Evolutionary conservation across 2,797 vertebrate genomes (phyloP), one percentile per base, ranked within the genome.

Genomic region (Syndactyla subalaris): DNA sequence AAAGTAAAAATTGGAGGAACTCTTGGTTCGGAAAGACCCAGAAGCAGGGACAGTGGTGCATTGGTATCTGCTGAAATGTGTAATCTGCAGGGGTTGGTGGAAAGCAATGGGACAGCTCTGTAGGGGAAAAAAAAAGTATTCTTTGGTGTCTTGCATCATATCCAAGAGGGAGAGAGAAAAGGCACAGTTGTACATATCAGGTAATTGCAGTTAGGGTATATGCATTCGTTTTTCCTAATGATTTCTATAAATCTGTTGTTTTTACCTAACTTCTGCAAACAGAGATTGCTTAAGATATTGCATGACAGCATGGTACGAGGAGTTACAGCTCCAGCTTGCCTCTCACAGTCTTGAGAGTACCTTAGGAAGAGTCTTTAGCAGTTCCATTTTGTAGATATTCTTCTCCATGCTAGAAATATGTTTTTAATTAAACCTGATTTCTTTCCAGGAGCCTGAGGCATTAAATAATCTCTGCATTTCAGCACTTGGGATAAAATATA

Each of bases 241-340:
- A 24, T 62, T 87, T 82, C 59, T 85, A 36, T 16, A 52, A 7
- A 62, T 34, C 49, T 34, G 7, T 66, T 58, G 36, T 57, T 75
- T 92, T 73, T 87, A 7, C 68, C 62, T 77, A n/a, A 14, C 39
- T 94, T 93, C 68, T 92, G 29, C 72, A 66, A 82, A 59, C 9
- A 61, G 43, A 90, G 30, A 8, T 67, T 65, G 48, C 49, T 65
- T 88, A 45, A 71, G 34, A 11, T 81, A 13, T 45, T 62, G 21
- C 36, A 27, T 51, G 36, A 39, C 38, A 72, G 15, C 30, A 9
- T 55, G 30, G 4, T 45, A 23, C 29, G 11, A 45, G 38, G 26
- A 83, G 19, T 34, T 36, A 41, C 51, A 82, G 49, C 38, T 77
- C 57, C 41, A 71, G 10, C 14, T 86, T 80, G 36, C 19, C 20